Evolutionary conservation across 1,140 invertebrate species (phyloP), one percentile per base, ranked within the genome.

Genomic region (Apis florea): DNA sequence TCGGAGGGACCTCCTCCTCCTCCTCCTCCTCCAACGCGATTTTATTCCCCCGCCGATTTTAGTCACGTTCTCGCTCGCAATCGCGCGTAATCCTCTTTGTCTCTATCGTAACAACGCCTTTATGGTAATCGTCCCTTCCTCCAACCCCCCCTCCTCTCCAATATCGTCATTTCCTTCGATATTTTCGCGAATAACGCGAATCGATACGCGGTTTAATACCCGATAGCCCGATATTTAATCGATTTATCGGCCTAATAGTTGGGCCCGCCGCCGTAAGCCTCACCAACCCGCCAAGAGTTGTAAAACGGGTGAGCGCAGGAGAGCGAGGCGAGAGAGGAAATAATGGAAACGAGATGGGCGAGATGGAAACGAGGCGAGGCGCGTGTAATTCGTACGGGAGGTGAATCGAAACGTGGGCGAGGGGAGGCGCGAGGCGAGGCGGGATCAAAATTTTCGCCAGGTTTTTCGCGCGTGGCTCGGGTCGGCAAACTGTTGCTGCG

Each of bases 401-500:
- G 61, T 17, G 61, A 63, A 63, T 63, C 24, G 31, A 6, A 40
- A 40, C 5, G 31, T 6, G 4, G 31, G 31, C 4, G 31, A 40
- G 31, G 31, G 4, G 31, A 40, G 31, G 31, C 31, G 31, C 31
- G 31, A 40, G 31, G 31, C 31, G 31, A 40, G 31, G 31, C 31
- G 31, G 31, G 31, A 40, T 40, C 49, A 80, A 82, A 74, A 82
- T 80, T 56, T 64, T 61, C 70, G 47, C n/a, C 54, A 54, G 21
- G 17, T 79, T 83, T 83, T 69, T 74, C 80, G 72, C 79, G 70
- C 54, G 79, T 70, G 69, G 31, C 31, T 40, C 74, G 54, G 58
- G 53, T 31, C 8, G 24, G 85, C 85, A 85, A 85, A 82, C 79
- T 86, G 79, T 85, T 84, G 70, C 79, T 80, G 70, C 69, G 79